A percentile compares a stretch with the other conserved stretches of the same genome.
phyloP scores from a whole-genome alignment of 2,888 invertebrate genomes.

The Limnephilus marmoratus region DNA sequence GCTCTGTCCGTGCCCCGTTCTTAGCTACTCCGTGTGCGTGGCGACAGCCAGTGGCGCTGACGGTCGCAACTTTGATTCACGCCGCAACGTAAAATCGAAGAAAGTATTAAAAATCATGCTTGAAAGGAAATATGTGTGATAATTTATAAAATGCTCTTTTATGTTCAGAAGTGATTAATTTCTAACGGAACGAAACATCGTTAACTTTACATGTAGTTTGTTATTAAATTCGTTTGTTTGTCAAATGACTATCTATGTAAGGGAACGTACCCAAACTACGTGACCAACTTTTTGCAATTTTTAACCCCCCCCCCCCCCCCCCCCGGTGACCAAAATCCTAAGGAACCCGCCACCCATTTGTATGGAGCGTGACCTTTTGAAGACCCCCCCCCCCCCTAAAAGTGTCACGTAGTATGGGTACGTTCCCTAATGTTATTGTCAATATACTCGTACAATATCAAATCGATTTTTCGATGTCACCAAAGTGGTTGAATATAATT shows the following conservation, averaged over 20 bases:
- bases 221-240: neutral
- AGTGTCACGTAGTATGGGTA: too few species aligned
- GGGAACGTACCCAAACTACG: too few species aligned
- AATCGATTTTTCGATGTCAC: too few species aligned
- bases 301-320: too few species aligned
- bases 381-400: too few species aligned
- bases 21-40: neutral
- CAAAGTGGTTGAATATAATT: too few species aligned
- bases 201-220: neutral
- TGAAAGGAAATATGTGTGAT: too few species aligned
- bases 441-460: neutral
- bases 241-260: neutral
- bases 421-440: neutral
- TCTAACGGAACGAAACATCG: neutral
- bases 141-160: too few species aligned
- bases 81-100: neutral
- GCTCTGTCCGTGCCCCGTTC: neutral
- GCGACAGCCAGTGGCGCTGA: conserved; percentile 41
- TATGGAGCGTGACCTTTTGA: too few species aligned
- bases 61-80: neutral
- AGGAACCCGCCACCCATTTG: too few species aligned
- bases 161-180: neutral
- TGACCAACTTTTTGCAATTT: too few species aligned
- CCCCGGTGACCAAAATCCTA: too few species aligned
- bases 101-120: neutral